phyloP scores from a whole-genome alignment of 1,140 invertebrate genomes.

The Microplitis mediator region DNA sequence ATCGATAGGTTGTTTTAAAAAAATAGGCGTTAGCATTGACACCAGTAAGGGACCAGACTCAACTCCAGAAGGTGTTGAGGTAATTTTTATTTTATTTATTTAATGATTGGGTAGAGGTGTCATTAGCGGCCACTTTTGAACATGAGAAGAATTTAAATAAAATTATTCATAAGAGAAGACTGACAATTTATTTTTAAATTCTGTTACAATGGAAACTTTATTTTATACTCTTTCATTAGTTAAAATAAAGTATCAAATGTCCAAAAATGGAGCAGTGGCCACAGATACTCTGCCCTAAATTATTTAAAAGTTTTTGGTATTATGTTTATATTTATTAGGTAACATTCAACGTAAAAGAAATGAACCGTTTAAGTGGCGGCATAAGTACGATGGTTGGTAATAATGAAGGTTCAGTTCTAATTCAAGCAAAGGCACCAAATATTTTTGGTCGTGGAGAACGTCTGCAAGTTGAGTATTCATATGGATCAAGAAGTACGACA shows the following conservation, averaged over 20 bases:
- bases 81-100: slow-evolving; percentile 40
- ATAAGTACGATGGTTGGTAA: slow-evolving; percentile 83
- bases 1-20: slow-evolving; percentile 81
- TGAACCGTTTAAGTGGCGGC: slow-evolving; percentile 76
- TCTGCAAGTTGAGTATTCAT: slow-evolving; percentile 75
- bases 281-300: too few relatives aligned
- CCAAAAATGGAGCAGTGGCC: too few relatives aligned
- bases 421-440: slow-evolving; percentile 78
- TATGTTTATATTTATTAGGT: slow-evolving; percentile 63
- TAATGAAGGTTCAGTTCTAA: slow-evolving; percentile 81
- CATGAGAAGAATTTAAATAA: too few relatives aligned
- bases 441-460: slow-evolving; percentile 81
- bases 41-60: slow-evolving; percentile 75
- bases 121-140: too few relatives aligned
- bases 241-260: too few relatives aligned
- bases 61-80: slow-evolving; percentile 79
- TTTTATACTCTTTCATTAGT: too few relatives aligned
- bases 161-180: too few relatives aligned
- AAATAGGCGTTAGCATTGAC: slow-evolving; percentile 81
- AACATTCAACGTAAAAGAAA: slow-evolving; percentile 81
- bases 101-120: too few relatives aligned
- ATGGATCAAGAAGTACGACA: slow-evolving; percentile 73
- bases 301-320: not conserved
- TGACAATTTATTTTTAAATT: too few relatives aligned
- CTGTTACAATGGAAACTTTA: too few relatives aligned